phyloP scores from a whole-genome alignment of 2,888 invertebrate genomes.

The Parochlus steinenii region DNA sequence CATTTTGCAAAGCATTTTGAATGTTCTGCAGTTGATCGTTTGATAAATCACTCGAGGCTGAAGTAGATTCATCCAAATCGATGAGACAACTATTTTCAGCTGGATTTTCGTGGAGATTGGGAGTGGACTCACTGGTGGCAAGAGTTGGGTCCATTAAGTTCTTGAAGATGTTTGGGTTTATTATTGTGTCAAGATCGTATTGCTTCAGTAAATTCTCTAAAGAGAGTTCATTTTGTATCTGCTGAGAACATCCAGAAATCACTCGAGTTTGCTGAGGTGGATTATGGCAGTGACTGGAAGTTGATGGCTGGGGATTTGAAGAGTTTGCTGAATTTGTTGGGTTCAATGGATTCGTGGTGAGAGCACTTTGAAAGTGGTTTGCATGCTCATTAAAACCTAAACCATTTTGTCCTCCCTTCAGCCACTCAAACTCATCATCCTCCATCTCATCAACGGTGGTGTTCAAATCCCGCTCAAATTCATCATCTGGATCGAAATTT shows the following conservation, averaged over 20 bases:
- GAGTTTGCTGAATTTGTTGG: no score
- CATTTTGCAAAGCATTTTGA: conserved; percentile 6
- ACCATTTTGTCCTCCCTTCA: conserved; percentile 1
- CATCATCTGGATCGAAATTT: conserved; percentile 30
- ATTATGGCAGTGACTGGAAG: no score
- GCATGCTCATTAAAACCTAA: not conserved
- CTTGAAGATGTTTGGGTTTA: conserved; percentile 11
- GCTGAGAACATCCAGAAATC: conserved; percentile 2
- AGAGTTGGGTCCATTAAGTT: conserved; percentile 6
- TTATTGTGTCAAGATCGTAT: conserved; percentile 10
- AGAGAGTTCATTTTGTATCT: no score
- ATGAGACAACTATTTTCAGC: no score
- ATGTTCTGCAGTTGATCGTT: conserved; percentile 7
- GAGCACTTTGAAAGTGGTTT: not conserved
- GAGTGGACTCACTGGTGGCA: conserved; percentile 8
- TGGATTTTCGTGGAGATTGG: not conserved
- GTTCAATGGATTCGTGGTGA: no score
- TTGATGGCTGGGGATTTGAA: no score
- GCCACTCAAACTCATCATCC: conserved; percentile 7
- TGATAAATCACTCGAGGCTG: conserved; percentile 5
- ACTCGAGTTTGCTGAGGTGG: no score
- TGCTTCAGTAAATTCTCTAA: conserved; percentile 8
- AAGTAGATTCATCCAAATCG: not conserved
- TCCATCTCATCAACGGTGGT: conserved; percentile 19
- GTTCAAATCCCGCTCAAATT: conserved; percentile 42